phyloP scores from a whole-genome alignment of 2,113 vertebrate genomes.

The Lagopus muta region DNA sequence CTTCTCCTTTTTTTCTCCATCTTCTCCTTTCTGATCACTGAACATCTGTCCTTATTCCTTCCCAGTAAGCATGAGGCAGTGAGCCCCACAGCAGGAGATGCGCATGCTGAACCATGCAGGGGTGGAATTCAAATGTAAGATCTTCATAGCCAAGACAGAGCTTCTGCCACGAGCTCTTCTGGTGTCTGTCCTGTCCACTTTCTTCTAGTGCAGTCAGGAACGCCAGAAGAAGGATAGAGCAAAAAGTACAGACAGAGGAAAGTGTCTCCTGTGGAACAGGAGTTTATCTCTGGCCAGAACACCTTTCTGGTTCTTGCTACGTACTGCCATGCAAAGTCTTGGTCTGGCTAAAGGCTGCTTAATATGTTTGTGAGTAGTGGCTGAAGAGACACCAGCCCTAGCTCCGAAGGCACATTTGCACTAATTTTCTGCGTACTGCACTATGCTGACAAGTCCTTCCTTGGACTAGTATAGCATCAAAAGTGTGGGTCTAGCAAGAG shows the following conservation, averaged over 20 bases:
- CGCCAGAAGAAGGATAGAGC: not conserved
- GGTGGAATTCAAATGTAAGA: not conserved
- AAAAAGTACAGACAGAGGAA: not conserved
- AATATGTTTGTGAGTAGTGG: not conserved
- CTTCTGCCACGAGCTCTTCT: not conserved
- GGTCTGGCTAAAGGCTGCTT: not conserved
- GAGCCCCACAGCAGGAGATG: not conserved
- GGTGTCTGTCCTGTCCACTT: not conserved
- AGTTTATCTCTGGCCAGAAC: not conserved
- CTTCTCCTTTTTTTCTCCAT: not conserved
- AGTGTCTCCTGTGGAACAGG: not conserved
- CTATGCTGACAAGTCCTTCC: not conserved
- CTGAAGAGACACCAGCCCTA: not conserved
- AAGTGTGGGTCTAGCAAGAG: not conserved
- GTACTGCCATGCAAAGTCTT: not conserved
- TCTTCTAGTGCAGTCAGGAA: not conserved
- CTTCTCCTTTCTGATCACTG: not conserved
- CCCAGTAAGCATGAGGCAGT: not conserved
- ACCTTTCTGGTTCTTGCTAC: not conserved
- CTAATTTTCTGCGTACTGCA: conserved; percentile 8
- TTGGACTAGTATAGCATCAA: not conserved
- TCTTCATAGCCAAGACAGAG: not conserved
- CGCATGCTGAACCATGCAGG: not conserved
- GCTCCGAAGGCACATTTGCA: not conserved
- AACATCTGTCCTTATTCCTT: not conserved